These are phyloP conservation scores for Phaethornis superciliosus DNA, from an alignment of 2,113 vertebrate species.

Conservation along the genomic window DNA sequence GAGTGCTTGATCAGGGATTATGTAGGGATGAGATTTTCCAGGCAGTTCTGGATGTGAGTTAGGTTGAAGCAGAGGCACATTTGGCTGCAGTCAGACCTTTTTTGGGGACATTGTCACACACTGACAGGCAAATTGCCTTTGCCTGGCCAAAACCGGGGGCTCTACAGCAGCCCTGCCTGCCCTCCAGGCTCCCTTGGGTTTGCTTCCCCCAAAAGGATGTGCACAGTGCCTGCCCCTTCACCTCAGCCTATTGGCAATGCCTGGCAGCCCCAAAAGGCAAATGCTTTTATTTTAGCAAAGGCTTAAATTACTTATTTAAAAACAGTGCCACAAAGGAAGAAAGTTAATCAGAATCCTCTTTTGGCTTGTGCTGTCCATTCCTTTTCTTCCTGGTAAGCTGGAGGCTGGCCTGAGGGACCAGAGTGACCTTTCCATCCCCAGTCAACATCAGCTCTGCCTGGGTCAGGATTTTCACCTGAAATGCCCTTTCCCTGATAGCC, in stretches of 20 bases:
- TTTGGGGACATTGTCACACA: not conserved
- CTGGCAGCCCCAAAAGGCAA: not conserved
- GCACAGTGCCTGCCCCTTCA: fast-evolving
- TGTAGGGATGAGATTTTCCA: not conserved
- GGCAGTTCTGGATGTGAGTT: not conserved
- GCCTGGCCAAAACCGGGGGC: not conserved
- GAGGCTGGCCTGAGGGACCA: not conserved
- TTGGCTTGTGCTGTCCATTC: fast-evolving
- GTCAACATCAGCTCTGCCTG: not conserved
- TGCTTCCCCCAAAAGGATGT: not conserved
- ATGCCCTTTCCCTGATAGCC: not conserved
- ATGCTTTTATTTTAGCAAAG: not conserved
- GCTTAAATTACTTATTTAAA: not conserved
- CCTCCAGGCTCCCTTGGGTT: not conserved
- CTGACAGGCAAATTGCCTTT: not conserved
- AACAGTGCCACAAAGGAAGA: not conserved
- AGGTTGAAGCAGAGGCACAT: fast-evolving
- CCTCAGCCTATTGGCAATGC: not conserved
- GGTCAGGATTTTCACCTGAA: not conserved
- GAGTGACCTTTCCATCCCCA: fast-evolving
- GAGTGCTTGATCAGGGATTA: not conserved
- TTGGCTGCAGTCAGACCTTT: not conserved
- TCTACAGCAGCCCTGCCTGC: not conserved
- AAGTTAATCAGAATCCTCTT: not conserved
- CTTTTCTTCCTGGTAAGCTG: not conserved